phyloP scores from a whole-genome alignment of 2,888 invertebrate species.

The Perizoma flavofasciatum region DNA sequence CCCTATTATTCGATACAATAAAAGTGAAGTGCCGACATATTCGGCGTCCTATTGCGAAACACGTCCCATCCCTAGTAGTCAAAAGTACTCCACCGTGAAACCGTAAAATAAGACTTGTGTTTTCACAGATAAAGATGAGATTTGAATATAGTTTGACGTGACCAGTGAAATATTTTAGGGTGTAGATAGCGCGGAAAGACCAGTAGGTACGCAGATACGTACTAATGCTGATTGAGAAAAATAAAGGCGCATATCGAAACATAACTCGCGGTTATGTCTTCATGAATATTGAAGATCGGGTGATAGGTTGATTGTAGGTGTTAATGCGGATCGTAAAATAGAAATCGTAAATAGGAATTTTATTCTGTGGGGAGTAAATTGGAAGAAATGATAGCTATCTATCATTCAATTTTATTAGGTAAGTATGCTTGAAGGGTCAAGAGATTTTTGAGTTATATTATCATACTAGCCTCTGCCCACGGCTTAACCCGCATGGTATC shows the following conservation, averaged over 20 bases:
- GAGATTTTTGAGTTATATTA: too few relatives aligned
- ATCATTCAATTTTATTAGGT: too few relatives aligned
- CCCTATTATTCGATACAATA: conserved; percentile 84
- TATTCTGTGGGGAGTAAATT: too few relatives aligned
- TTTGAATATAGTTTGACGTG: conserved; percentile 34
- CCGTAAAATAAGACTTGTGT: conserved; percentile 40
- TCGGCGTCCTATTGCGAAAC: conserved; percentile 79
- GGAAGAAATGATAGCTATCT: too few relatives aligned
- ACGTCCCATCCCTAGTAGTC: conserved; percentile 54
- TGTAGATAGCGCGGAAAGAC: conserved; percentile 57
- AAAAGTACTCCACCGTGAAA: conserved; percentile 41
- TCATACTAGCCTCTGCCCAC: too few relatives aligned
- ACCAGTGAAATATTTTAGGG: conserved; percentile 62
- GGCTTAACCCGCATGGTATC: too few relatives aligned
- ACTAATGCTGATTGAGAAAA: conserved; percentile 84
- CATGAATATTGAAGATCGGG: conserved; percentile 82
- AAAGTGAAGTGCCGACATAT: conserved; percentile 84
- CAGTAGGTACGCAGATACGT: conserved; percentile 76
- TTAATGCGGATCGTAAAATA: conserved; percentile 64
- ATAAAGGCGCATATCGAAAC: conserved; percentile 69
- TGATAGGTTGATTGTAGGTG: conserved; percentile 75
- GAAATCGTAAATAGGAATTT: conserved; percentile 20
- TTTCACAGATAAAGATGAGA: conserved; percentile 37
- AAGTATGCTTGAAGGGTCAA: too few relatives aligned
- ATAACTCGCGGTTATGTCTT: conserved; percentile 80